phyloP scores from a whole-genome alignment of 2,888 invertebrate genomes.

The Polia nebulosa region DNA sequence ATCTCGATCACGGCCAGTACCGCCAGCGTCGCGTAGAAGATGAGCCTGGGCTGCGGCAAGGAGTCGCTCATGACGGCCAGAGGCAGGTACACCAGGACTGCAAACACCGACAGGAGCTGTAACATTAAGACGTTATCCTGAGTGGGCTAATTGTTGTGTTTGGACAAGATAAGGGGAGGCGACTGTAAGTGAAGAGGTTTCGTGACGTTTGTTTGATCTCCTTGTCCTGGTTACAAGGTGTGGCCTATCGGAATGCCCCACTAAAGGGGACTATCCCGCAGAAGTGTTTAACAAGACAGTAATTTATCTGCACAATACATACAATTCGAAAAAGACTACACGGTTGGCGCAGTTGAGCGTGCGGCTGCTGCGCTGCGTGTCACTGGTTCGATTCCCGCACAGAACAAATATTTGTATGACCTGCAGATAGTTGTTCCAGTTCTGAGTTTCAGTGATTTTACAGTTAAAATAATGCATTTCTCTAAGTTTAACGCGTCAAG shows the following conservation, averaged over 20 bases:
- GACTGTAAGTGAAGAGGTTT: background rate
- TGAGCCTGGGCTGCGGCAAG: slow-evolving; percentile 66
- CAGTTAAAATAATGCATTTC: too few relatives aligned
- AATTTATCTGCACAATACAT: background rate
- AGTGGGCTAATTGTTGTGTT: background rate
- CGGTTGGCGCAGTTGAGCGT: too few relatives aligned
- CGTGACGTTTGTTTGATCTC: slow-evolving; percentile 6
- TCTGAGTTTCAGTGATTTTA: too few relatives aligned
- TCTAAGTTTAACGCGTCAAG: too few relatives aligned
- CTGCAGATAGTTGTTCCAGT: too few relatives aligned
- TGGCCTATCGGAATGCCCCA: background rate
- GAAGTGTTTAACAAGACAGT: background rate
- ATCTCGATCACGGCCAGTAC: slow-evolving; percentile 70
- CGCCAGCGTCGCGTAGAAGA: slow-evolving; percentile 75
- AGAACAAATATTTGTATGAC: too few relatives aligned
- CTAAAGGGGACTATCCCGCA: background rate
- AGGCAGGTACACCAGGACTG: slow-evolving; percentile 73
- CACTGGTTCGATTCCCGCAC: too few relatives aligned
- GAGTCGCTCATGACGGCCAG: slow-evolving; percentile 69
- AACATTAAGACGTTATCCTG: slow-evolving; percentile 11
- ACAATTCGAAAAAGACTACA: too few relatives aligned
- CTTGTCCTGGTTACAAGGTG: background rate
- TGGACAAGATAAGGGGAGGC: slow-evolving; percentile 26
- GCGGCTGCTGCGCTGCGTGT: too few relatives aligned
- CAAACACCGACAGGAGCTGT: slow-evolving; percentile 73